A percentile compares a stretch with the other conserved stretches of the same genome.
phyloP scores from a whole-genome alignment of 2,888 invertebrate genomes.

The Tenthredo scrophulariae region DNA sequence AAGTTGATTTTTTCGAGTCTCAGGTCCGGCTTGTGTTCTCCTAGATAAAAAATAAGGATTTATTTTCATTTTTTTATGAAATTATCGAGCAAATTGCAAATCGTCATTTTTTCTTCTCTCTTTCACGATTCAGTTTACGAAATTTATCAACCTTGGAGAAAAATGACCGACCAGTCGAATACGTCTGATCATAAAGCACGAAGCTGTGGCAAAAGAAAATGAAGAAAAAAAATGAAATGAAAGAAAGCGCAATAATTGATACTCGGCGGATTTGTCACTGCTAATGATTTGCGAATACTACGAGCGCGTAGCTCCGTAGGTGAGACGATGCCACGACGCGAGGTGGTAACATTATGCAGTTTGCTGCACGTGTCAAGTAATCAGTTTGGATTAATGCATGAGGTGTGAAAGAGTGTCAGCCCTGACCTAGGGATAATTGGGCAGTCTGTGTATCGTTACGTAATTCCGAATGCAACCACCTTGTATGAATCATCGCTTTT shows the following conservation, averaged over 20 bases:
- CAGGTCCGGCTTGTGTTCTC: neutral
- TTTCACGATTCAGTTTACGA: neutral
- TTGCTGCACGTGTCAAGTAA: constrained; percentile 48
- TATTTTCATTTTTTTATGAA: too few relatives aligned
- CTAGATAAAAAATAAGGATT: too few relatives aligned
- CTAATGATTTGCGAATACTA: constrained; percentile 18
- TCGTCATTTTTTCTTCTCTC: too few relatives aligned
- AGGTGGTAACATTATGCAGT: constrained; percentile 33
- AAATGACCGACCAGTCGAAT: neutral
- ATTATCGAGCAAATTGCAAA: too few relatives aligned
- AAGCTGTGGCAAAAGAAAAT: neutral
- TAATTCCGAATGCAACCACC: constrained; percentile 45
- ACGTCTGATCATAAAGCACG: neutral
- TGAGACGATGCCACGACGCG: neutral
- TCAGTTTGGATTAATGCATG: constrained; percentile 51
- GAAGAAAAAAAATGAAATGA: neutral
- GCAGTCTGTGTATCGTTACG: constrained; percentile 45
- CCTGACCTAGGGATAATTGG: constrained; percentile 53
- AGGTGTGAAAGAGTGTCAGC: constrained; percentile 52
- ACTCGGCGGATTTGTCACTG: constrained; percentile 16
- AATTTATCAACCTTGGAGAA: neutral
- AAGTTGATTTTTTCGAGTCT: neutral
- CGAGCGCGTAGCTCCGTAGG: constrained; percentile 24
- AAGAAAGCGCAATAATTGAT: neutral
- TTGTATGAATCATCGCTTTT: constrained; percentile 43